phyloP scores from a whole-genome alignment of 2,113 vertebrate species.

The Sterrhoptilus dennistouni region DNA sequence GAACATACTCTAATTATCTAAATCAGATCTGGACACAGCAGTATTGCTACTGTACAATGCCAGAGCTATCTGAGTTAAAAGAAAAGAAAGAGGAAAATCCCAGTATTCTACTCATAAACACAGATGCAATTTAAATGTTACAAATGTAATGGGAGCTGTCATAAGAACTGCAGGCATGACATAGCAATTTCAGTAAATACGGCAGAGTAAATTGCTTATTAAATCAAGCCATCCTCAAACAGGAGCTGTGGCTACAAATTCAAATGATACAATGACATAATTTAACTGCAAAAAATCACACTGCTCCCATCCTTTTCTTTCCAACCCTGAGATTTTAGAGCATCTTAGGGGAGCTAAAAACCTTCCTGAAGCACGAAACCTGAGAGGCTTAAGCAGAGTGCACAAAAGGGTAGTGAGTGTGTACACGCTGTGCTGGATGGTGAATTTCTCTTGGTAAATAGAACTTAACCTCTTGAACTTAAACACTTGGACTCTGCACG shows the following conservation, averaged over 20 bases:
- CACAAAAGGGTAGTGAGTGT: neutral
- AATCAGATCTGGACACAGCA: neutral
- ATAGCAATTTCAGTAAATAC: constrained; percentile 21
- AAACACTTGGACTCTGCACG: neutral
- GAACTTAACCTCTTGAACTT: constrained; percentile 6
- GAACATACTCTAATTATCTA: neutral
- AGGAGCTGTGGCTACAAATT: neutral
- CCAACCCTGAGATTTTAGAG: neutral
- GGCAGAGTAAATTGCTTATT: constrained; percentile 29
- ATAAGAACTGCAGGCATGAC: constrained; percentile 32
- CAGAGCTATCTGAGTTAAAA: neutral
- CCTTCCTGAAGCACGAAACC: neutral
- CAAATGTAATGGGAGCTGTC: neutral
- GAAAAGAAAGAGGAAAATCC: neutral
- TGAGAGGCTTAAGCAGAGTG: neutral
- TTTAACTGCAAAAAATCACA: neutral
- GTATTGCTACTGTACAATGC: neutral
- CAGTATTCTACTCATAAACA: neutral
- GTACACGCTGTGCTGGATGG: fast-evolving
- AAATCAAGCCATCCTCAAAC: constrained; percentile 15
- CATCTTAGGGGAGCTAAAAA: neutral
- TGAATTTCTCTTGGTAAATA: neutral
- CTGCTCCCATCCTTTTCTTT: neutral
- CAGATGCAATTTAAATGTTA: constrained; percentile 21
- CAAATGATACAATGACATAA: neutral